Percentiles rank a stretch among this genome's conserved stretches.
Conservation (phyloP, 2,888 invertebrate genomes). For the Andricus curvator region DNA sequence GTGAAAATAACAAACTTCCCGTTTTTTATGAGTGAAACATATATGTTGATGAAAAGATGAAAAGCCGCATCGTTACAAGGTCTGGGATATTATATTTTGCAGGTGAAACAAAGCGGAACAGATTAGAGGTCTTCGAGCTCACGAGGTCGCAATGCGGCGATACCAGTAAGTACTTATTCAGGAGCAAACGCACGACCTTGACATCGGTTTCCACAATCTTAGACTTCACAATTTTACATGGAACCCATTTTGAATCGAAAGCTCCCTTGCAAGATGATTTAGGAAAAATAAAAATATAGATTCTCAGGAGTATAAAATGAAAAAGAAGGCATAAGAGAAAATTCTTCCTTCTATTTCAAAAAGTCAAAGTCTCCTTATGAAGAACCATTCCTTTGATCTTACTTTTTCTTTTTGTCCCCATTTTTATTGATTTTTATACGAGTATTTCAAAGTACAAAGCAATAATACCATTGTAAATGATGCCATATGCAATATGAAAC, state of each 20-base stretch:
- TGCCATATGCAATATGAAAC: background rate
- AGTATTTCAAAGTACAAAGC: background rate
- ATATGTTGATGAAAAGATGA: background rate
- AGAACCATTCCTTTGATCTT: background rate
- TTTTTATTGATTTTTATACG: slow-evolving; percentile 15
- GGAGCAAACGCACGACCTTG: slow-evolving; percentile 35
- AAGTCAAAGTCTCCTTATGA: background rate
- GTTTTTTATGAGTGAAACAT: background rate
- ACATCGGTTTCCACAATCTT: slow-evolving; percentile 18
- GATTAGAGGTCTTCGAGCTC: slow-evolving; percentile 35
- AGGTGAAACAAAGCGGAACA: slow-evolving; percentile 29
- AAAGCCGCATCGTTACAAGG: slow-evolving; percentile 35
- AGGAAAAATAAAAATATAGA: background rate
- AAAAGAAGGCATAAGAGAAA: background rate
- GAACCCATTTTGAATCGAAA: slow-evolving; percentile 8
- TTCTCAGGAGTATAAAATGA: background rate
- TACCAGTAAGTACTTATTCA: slow-evolving; percentile 34
- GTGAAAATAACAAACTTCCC: background rate
- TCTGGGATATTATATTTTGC: slow-evolving; percentile 23
- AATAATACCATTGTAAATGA: slow-evolving; percentile 7
- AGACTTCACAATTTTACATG: slow-evolving; percentile 19
- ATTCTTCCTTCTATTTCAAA: background rate
- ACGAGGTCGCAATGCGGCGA: slow-evolving; percentile 40
- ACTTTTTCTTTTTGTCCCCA: background rate
- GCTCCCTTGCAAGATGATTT: slow-evolving; percentile 16